Base-by-base conservation (phyloP, 2,888 invertebrate species). In the Luperina testacea region DNA sequence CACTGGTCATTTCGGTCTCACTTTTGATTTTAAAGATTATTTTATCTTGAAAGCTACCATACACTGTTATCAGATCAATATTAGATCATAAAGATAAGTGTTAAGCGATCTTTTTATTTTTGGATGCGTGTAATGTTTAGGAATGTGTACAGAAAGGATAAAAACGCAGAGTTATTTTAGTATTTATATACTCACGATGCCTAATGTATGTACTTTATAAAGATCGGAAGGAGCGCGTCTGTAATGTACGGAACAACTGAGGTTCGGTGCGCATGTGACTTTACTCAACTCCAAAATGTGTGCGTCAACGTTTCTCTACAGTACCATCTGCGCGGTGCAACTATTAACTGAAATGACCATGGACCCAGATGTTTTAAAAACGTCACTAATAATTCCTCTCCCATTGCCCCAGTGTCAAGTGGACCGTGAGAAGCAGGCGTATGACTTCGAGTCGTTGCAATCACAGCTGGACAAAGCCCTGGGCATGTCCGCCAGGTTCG, bases 381-480 rank as follows among this genome's bases (percentile, higher is more conserved):
- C 11, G 2, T 9, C 5, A 53, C 24, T 75, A 59, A 69, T 48
- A 57, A 15, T 0, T 27, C 9, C 0, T 27, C 9, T 65, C 6
- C n/a, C 61, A 64, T 72, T 81, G 1, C 65, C 64, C 71, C 90
- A 98, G 98, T 97, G 98, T 93, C 98, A 98, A 97, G 97, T 99
- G 93, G 99, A 99, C 94, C 98, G 98, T 89, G 99, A 99, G 96
- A 99, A 99, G 94, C 98, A 98, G 90, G 98, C 98, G 85, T 99
- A 98, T 95, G 99, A 99, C 95, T 98, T 98, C 94, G 99, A 99
- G 92, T 98, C 98, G 90, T 97, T 99, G 84, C 99, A 99, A 94
- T 98, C 98, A 71, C 99, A 99, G 94, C 97, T 99, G 93, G 99
- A 99, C 97, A 99, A 99, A 95, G 98, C 98, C 61, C 97, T 99